These are phyloP conservation scores for Spongia lamella DNA, from an alignment of 37 sponge, comb jelly and placozoan genomes.

Conservation along the genomic window DNA sequence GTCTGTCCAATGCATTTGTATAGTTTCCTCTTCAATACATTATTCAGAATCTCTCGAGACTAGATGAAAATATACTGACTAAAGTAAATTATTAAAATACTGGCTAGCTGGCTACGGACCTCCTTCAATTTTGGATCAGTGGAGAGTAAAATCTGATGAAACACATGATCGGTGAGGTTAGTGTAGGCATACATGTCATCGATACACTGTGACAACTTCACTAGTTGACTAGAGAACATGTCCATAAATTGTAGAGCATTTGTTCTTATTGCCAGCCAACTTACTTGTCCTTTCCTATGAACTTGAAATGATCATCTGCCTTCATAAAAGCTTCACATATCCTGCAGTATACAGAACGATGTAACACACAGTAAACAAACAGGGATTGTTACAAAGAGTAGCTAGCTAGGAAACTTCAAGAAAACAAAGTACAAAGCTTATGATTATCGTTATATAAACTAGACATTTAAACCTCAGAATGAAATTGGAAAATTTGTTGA, in stretches of 20 bases:
- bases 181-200: constrained; percentile 80
- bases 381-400: too few relatives aligned
- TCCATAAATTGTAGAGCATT: too few relatives aligned
- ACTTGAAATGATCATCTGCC: constrained; percentile 54
- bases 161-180: constrained; percentile 65
- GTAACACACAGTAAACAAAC: too few relatives aligned
- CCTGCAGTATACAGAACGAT: too few relatives aligned
- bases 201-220: constrained; percentile 70
- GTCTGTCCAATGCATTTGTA: constrained; percentile 85
- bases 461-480: too few relatives aligned
- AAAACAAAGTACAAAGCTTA: too few relatives aligned
- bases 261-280: too few relatives aligned
- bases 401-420: too few relatives aligned
- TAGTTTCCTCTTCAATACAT: constrained; percentile 64
- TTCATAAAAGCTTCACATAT: constrained; percentile 65
- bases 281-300: constrained; percentile 61
- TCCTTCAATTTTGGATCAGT: constrained; percentile 56
- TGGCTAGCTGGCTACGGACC: constrained; percentile 16
- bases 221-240: neutral
- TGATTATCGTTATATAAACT: too few relatives aligned
- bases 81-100: too few relatives aligned
- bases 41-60: constrained; percentile 48
- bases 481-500: too few relatives aligned
- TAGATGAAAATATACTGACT: constrained; percentile 1
- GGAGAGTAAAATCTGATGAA: constrained; percentile 50